Percentiles rank a stretch among this genome's conserved stretches.
Conservation (phyloP, 2,888 invertebrate genomes). For the Acholoe squamosa region DNA sequence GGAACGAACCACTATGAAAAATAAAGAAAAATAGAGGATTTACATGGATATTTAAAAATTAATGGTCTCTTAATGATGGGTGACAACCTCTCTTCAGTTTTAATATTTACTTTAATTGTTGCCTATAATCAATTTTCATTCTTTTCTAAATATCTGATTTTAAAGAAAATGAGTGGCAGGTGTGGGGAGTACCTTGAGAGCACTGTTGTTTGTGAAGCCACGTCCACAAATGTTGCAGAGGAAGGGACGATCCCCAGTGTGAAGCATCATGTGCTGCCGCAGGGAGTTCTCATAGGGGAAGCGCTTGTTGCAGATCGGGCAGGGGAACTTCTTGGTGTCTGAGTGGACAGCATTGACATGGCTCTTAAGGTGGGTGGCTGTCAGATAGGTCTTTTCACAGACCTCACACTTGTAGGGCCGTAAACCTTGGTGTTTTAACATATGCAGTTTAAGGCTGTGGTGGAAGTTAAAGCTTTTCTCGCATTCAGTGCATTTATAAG, state of each 20-base stretch:
- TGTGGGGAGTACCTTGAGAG: conserved; percentile 57
- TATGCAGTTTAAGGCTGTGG: conserved; percentile 78
- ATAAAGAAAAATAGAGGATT: too few relatives aligned
- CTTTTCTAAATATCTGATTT: too few relatives aligned
- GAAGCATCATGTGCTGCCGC: conserved; percentile 77
- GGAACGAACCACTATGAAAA: too few relatives aligned
- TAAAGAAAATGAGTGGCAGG: background rate
- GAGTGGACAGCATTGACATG: conserved; percentile 78
- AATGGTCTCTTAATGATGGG: too few relatives aligned
- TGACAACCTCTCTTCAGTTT: too few relatives aligned
- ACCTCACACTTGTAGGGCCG: conserved; percentile 76
- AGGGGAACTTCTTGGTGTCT: conserved; percentile 72
- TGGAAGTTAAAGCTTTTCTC: conserved; percentile 77
- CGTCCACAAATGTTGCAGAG: conserved; percentile 76
- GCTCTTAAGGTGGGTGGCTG: conserved; percentile 78
- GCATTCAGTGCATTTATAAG: conserved; percentile 77
- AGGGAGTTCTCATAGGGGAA: conserved; percentile 79
- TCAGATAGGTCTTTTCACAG: conserved; percentile 79
- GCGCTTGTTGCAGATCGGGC: conserved; percentile 76
- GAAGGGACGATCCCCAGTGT: conserved; percentile 75
- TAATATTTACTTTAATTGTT: background rate
- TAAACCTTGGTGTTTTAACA: conserved; percentile 76
- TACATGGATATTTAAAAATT: too few relatives aligned
- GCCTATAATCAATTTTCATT: too few relatives aligned
- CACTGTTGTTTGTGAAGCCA: conserved; percentile 74